A percentile compares a stretch with the other conserved stretches of the same genome.
These are phyloP conservation scores for Tapirus terrestris DNA, from an alignment of 2,113 vertebrate species.

Conservation along the genomic window DNA sequence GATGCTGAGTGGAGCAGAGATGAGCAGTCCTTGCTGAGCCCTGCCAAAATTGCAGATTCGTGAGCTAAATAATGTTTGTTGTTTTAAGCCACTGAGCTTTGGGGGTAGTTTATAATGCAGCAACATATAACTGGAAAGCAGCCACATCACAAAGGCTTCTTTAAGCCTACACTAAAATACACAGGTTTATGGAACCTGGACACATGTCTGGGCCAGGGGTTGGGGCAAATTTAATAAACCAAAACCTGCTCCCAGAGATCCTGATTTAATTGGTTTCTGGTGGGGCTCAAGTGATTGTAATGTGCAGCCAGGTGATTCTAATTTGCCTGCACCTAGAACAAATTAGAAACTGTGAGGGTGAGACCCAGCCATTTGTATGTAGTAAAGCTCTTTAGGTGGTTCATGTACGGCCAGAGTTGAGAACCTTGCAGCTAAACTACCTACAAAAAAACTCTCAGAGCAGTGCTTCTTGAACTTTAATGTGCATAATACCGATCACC, in stretches of 20 bases:
- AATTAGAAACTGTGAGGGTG: not conserved
- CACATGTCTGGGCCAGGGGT: not conserved
- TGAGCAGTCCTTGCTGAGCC: not conserved
- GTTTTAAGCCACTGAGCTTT: not conserved
- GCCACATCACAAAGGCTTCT: not conserved
- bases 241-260: not conserved
- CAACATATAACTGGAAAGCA: not conserved
- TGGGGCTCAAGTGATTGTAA: not conserved
- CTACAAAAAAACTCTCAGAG: not conserved
- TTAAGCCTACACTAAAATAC: not conserved
- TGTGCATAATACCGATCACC: not conserved
- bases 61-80: not conserved
- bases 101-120: not conserved
- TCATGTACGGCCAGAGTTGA: not conserved
- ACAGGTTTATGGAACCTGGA: not conserved
- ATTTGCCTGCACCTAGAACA: not conserved
- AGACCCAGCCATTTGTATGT: not conserved
- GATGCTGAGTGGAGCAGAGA: not conserved
- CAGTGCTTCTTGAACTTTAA: not conserved
- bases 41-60: not conserved
- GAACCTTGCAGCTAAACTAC: not conserved
- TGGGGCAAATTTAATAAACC: not conserved
- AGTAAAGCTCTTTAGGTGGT: not conserved
- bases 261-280: not conserved
- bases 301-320: not conserved